Conservation (phyloP, 2,888 invertebrate genomes). For the Cistogaster globosa region DNA sequence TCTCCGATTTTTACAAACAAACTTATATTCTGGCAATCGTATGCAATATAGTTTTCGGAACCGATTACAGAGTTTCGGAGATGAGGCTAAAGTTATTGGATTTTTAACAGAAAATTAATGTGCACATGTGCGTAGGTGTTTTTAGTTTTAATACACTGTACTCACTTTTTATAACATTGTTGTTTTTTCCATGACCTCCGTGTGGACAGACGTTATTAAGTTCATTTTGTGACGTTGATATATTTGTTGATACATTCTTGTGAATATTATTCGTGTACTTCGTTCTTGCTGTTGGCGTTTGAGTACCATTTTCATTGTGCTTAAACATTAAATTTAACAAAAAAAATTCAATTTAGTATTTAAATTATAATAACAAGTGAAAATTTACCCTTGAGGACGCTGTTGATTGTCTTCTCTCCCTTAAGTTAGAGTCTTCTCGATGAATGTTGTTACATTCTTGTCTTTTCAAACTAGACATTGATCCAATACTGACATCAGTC, state of each 20-base stretch:
- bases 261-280: conserved; percentile 79
- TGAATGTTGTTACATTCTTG: conserved; percentile 76
- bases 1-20: too few species aligned
- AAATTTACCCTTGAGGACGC: conserved; percentile 76
- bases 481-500: conserved; percentile 80
- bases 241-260: conserved; percentile 81
- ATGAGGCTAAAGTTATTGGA: too few species aligned
- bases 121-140: too few species aligned
- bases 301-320: conserved; percentile 80
- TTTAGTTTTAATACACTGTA: conserved; percentile 1
- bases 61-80: too few species aligned
- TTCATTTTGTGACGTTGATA: conserved; percentile 82
- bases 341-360: not conserved
- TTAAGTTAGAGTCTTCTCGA: conserved; percentile 76
- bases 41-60: too few species aligned
- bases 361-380: not conserved
- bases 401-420: conserved; percentile 79
- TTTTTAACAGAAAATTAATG: too few species aligned
- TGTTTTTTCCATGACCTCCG: conserved; percentile 78
- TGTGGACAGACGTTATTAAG: conserved; percentile 82
- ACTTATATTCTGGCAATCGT: too few species aligned
- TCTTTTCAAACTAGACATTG: conserved; percentile 77
- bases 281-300: conserved; percentile 79
- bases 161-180: conserved; percentile 79
- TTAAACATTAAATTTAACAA: conserved; percentile 23